These are phyloP conservation scores for Pemphredon lugubris DNA, from an alignment of 2,888 invertebrate species.

Conservation along the genomic window DNA sequence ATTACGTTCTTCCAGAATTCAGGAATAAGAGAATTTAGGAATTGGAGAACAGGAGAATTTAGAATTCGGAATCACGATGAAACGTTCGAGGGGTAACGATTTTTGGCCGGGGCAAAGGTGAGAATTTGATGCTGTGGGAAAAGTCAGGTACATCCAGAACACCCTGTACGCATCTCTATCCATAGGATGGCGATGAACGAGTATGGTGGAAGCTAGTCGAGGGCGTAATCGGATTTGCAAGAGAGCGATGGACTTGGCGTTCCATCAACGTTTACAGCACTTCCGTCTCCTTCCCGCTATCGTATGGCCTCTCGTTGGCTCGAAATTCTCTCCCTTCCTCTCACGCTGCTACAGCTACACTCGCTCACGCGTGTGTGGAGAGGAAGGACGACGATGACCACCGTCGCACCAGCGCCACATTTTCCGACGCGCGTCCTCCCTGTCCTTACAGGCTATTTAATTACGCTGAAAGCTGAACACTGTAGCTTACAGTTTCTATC, in stretches of 20 bases:
- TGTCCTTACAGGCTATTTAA: slow-evolving; percentile 59
- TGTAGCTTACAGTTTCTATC: slow-evolving; percentile 26
- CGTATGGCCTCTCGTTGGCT: background rate
- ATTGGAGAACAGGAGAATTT: too few species aligned
- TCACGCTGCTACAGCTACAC: background rate
- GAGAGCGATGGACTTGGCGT: slow-evolving; percentile 58
- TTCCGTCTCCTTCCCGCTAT: slow-evolving; percentile 44
- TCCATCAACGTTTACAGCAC: slow-evolving; percentile 64
- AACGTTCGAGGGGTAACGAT: too few species aligned
- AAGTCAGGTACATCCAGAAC: background rate
- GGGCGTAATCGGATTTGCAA: slow-evolving; percentile 69
- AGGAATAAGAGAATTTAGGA: too few species aligned
- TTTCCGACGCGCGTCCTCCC: slow-evolving; percentile 26
- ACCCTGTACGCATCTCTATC: background rate
- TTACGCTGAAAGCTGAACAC: slow-evolving; percentile 65
- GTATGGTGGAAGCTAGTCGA: slow-evolving; percentile 36
- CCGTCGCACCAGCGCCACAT: slow-evolving; percentile 35
- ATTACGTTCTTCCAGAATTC: too few species aligned
- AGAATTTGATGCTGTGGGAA: background rate
- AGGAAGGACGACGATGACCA: slow-evolving; percentile 24
- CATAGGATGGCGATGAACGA: slow-evolving; percentile 40
- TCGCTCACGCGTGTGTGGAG: slow-evolving; percentile 6
- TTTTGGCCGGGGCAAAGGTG: background rate
- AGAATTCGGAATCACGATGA: too few species aligned
- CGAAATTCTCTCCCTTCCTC: background rate